Evolutionary conservation across 2,888 invertebrate species (phyloP).

Genomic region (Athalia cordata): DNA sequence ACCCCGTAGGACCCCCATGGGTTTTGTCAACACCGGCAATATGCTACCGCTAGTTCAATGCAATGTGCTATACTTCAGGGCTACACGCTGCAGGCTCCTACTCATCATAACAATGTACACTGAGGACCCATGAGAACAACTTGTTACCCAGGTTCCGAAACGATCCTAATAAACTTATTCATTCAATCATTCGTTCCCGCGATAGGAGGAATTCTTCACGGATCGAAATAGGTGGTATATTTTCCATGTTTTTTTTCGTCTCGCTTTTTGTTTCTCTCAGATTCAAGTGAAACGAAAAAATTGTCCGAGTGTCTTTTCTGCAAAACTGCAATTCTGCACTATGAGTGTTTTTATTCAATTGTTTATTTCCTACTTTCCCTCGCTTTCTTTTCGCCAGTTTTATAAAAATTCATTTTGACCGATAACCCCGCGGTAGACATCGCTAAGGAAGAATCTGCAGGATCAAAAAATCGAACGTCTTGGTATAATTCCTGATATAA

Average conservation of each 20-base stretch:
- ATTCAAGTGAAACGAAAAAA: not conserved
- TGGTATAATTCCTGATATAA: conserved; percentile 31
- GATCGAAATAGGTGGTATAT: not conserved
- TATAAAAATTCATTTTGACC: no score
- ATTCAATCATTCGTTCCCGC: conserved; percentile 4
- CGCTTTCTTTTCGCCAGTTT: no score
- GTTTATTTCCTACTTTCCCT: no score
- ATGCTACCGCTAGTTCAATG: conserved; percentile 64
- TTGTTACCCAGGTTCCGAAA: conserved; percentile 35
- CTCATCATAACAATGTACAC: no score
- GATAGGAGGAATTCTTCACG: no score
- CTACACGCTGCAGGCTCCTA: no score
- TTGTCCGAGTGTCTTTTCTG: no score
- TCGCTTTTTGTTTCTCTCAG: not conserved
- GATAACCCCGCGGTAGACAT: not conserved
- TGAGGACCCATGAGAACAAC: conserved; percentile 44
- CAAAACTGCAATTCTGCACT: no score
- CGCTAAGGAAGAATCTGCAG: not conserved
- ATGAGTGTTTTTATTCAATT: no score
- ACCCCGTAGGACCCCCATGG: conserved; percentile 63
- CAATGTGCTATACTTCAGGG: not conserved
- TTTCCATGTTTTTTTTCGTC: not conserved
- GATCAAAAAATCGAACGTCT: not conserved
- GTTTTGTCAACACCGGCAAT: conserved; percentile 72
- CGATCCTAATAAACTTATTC: conserved; percentile 42